phyloP scores from a whole-genome alignment of 2,113 vertebrate genomes.

The Cyanoliseus patagonus region DNA sequence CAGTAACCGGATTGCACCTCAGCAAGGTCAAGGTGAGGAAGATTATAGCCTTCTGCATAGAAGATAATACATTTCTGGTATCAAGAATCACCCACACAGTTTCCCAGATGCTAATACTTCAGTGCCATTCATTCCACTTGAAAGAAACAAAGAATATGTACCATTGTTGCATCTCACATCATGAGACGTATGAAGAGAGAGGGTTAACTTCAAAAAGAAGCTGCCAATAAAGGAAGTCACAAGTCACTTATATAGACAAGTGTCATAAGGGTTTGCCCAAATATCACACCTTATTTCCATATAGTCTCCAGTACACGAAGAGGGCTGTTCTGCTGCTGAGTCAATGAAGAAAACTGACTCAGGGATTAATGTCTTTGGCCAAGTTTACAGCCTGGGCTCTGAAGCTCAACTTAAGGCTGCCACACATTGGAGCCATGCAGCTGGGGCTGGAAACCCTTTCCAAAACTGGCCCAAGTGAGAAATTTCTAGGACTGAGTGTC shows the following conservation, averaged over 20 bases:
- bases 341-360: not conserved
- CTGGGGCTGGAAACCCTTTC: not conserved
- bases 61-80: not conserved
- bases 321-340: not conserved
- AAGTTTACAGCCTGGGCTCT: not conserved
- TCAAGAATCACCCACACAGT: not conserved
- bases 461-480: not conserved
- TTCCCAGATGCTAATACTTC: not conserved
- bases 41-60: not conserved
- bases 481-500: not conserved
- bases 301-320: not conserved
- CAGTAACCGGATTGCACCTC: not conserved
- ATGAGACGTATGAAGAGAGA: not conserved
- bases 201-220: not conserved
- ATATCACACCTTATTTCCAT: not conserved
- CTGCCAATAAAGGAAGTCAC: not conserved
- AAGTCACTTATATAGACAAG: not conserved
- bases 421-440: rapidly evolving
- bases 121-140: not conserved
- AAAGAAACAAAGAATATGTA: not conserved
- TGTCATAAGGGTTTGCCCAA: not conserved
- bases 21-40: not conserved
- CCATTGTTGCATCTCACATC: not conserved
- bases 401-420: not conserved
- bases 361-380: not conserved